A percentile compares a stretch with the other conserved stretches of the same genome.
These are phyloP conservation scores for Psammodynastes pulverulentus DNA, from an alignment of 2,113 vertebrate species.

Conservation along the genomic window DNA sequence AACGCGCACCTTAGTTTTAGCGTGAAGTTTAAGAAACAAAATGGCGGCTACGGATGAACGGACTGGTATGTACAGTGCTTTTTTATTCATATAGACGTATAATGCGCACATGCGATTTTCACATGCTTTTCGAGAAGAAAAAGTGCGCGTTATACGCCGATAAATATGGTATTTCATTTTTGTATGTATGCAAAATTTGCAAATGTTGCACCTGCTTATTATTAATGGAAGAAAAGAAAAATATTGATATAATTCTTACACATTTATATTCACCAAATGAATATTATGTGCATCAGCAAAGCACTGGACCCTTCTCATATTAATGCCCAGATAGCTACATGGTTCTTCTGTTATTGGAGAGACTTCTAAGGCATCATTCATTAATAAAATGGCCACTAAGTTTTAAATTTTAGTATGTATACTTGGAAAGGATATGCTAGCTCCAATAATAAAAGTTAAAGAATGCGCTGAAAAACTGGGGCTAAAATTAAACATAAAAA, in stretches of 20 bases:
- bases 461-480: neutral
- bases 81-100: too few relatives aligned
- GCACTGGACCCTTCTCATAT: neutral
- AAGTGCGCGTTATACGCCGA: too few relatives aligned
- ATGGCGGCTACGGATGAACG: too few relatives aligned
- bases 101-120: too few relatives aligned
- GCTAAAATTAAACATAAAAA: neutral
- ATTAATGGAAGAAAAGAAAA: neutral
- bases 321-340: neutral
- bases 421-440: neutral
- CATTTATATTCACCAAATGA: neutral
- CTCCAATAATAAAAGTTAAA: neutral
- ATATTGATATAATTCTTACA: neutral
- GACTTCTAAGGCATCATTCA: neutral
- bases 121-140: too few relatives aligned
- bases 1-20: too few relatives aligned
- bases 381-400: neutral
- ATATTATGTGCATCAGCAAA: neutral
- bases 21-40: too few relatives aligned
- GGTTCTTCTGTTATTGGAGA: neutral
- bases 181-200: neutral
- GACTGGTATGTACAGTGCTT: too few relatives aligned
- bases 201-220: neutral
- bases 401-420: constrained; percentile 4
- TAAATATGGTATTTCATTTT: too few relatives aligned